These are phyloP conservation scores for Pammene fasciana DNA, from an alignment of 2,888 invertebrate species.

Conservation along the genomic window DNA sequence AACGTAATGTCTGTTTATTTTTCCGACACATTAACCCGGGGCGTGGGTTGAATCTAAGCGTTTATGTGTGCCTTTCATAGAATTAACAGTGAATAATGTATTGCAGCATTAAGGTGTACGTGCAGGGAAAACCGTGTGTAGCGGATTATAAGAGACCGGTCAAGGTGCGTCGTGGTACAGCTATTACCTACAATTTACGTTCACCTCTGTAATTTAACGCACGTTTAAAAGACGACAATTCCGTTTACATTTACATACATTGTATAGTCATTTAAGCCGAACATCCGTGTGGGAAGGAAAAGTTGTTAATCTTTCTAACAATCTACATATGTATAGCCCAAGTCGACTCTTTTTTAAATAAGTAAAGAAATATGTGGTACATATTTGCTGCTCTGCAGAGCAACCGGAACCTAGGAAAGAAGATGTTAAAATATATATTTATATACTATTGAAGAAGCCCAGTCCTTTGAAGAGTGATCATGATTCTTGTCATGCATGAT, in stretches of 20 bases:
- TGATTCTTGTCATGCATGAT: too few species aligned
- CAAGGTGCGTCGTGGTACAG: conserved; percentile 25
- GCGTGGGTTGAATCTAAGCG: conserved; percentile 7
- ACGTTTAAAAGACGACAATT: conserved; percentile 12
- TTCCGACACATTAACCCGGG: conserved; percentile 27
- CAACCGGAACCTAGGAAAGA: too few species aligned
- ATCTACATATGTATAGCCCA: too few species aligned
- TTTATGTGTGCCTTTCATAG: conserved; percentile 13
- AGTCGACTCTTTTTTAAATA: too few species aligned
- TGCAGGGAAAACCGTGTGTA: conserved; percentile 21
- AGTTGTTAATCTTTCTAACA: too few species aligned
- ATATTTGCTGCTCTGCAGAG: too few species aligned
- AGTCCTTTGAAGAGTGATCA: too few species aligned
- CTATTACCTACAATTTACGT: conserved; percentile 14
- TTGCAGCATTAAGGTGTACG: conserved; percentile 15
- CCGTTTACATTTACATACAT: neutral
- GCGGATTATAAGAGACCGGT: conserved; percentile 30
- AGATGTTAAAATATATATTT: too few species aligned
- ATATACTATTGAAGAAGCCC: too few species aligned
- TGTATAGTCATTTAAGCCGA: conserved; percentile 5
- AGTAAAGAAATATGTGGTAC: too few species aligned
- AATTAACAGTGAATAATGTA: conserved; percentile 27
- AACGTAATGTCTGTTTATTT: conserved; percentile 40
- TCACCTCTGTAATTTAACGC: conserved; percentile 14
- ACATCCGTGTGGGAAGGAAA: neutral